Evolutionary conservation across 2,797 vertebrate genomes (phyloP).

Genomic region (Falco peregrinus): DNA sequence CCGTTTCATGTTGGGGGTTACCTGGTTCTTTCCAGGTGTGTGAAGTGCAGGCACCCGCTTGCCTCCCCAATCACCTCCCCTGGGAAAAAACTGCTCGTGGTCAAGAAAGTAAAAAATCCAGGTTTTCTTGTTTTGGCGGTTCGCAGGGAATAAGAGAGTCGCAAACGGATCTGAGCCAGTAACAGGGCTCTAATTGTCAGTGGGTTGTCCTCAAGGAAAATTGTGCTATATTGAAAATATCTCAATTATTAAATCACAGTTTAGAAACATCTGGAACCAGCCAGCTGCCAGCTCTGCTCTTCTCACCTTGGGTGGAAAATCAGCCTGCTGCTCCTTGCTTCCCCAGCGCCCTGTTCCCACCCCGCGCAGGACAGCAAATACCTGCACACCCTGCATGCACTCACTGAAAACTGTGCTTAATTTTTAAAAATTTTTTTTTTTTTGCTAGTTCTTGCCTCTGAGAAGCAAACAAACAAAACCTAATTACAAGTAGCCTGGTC

Average conservation of each 20-base stretch:
- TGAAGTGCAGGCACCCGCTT: not conserved
- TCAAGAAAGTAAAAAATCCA: not conserved
- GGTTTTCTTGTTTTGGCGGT: not conserved
- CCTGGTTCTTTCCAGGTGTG: not conserved
- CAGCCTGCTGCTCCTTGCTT: no score
- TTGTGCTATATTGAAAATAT: not conserved
- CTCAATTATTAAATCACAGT: not conserved
- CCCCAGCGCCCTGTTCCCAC: not conserved
- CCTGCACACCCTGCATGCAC: rapidly evolving
- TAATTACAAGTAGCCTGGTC: rapidly evolving
- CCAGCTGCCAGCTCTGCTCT: not conserved
- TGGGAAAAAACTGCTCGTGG: not conserved
- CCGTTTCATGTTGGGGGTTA: rapidly evolving
- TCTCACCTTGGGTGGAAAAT: not conserved
- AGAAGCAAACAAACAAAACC: not conserved
- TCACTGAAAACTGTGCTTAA: rapidly evolving
- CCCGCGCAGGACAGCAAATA: rapidly evolving
- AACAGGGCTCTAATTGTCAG: not conserved
- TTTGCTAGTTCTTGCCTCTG: not conserved
- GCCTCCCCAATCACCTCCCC: rapidly evolving
- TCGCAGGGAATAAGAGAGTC: not conserved
- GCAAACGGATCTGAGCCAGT: rapidly evolving
- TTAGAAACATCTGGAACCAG: not conserved
- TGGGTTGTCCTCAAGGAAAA: not conserved
- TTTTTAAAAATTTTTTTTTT: not conserved